phyloP scores from a whole-genome alignment of 2,797 vertebrate genomes.

The Echiichthys vipera region DNA sequence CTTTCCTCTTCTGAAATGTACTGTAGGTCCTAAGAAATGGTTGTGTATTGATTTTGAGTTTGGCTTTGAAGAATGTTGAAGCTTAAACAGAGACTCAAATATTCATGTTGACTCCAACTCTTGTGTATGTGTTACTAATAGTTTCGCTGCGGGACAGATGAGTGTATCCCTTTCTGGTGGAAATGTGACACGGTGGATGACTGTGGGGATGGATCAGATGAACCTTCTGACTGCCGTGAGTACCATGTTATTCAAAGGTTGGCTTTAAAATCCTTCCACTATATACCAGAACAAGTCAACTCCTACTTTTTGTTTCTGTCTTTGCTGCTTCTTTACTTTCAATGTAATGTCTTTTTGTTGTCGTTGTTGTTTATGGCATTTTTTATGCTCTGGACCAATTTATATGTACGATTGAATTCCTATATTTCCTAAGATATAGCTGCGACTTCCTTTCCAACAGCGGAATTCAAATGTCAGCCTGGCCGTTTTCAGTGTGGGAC shows the following conservation, averaged over 20 bases:
- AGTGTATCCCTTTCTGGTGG: slow-evolving; percentile 99
- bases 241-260: slow-evolving; percentile 54
- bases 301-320: neutral
- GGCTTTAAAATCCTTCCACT: slow-evolving; percentile 6
- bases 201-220: slow-evolving; percentile 97
- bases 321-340: neutral
- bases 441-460: slow-evolving; percentile 75
- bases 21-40: slow-evolving; percentile 22
- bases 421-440: neutral
- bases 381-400: neutral
- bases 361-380: neutral
- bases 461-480: slow-evolving; percentile 98
- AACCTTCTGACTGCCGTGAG: slow-evolving; percentile 97
- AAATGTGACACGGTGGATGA: slow-evolving; percentile 99
- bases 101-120: slow-evolving; percentile 40
- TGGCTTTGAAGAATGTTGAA: slow-evolving; percentile 59
- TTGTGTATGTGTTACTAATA: slow-evolving; percentile 58
- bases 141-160: slow-evolving; percentile 98
- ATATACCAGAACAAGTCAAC: neutral
- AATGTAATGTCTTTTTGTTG: neutral
- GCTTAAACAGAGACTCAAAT: slow-evolving; percentile 17
- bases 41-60: slow-evolving; percentile 56
- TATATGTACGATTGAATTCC: neutral
- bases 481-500: slow-evolving; percentile 98
- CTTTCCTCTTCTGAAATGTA: slow-evolving; percentile 28